Conservation (phyloP, 2,113 vertebrate species). For the Phycodurus eques region DNA sequence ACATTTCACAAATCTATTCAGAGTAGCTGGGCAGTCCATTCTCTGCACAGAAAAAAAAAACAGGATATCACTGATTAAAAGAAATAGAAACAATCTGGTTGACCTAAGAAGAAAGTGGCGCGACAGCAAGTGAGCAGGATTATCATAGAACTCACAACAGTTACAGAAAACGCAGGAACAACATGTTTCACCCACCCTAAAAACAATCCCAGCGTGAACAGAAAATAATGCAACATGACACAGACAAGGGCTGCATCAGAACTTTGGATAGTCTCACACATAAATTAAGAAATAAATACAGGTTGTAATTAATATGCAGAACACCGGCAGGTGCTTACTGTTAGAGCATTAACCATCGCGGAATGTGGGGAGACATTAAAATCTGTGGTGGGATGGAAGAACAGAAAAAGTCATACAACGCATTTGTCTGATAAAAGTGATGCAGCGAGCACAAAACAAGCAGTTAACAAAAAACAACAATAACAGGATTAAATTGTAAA, state of each 20-base stretch:
- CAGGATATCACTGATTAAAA: neutral
- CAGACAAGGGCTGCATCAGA: constrained; percentile 35
- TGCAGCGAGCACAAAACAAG: neutral
- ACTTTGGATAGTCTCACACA: constrained; percentile 58
- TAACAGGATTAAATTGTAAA: neutral
- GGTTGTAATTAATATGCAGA: constrained; percentile 32
- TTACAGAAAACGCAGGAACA: constrained; percentile 13
- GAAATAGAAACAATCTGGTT: constrained; percentile 28
- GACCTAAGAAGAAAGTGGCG: constrained; percentile 22
- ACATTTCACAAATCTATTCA: constrained; percentile 1
- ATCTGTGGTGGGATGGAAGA: constrained; percentile 4
- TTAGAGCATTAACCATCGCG: constrained; percentile 24
- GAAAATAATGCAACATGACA: constrained; percentile 38
- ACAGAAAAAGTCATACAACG: constrained; percentile 7
- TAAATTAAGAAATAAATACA: constrained; percentile 75
- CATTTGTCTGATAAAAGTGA: neutral
- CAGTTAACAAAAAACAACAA: neutral
- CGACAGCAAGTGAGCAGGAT: constrained; percentile 19
- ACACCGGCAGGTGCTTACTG: constrained; percentile 8
- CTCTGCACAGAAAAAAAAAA: constrained; percentile 20
- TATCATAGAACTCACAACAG: constrained; percentile 31
- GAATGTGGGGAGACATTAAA: neutral
- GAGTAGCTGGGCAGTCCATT: constrained; percentile 14
- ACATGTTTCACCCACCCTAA: constrained; percentile 10
- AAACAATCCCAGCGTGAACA: constrained; percentile 23